A percentile compares a stretch with the other conserved stretches of the same genome.
phyloP scores from a whole-genome alignment of 1,140 invertebrate species.

The Halesus radiatus region DNA sequence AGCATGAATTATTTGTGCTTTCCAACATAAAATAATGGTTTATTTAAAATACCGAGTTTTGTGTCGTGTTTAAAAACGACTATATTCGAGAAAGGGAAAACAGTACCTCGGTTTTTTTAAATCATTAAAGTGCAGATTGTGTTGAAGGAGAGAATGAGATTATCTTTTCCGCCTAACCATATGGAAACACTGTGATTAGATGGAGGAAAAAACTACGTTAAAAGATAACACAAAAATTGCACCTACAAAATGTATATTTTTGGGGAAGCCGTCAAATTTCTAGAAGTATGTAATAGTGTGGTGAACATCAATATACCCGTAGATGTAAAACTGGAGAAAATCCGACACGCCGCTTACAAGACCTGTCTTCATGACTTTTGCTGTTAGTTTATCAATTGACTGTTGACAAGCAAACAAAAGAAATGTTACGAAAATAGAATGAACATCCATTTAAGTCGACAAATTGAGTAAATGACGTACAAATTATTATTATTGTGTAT shows the following conservation, averaged over 20 bases:
- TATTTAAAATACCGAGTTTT: too few relatives aligned
- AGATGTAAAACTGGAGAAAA: background rate
- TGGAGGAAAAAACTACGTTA: background rate
- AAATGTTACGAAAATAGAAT: slow-evolving; percentile 15
- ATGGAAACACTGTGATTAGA: background rate
- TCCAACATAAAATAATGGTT: too few relatives aligned
- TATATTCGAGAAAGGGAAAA: too few relatives aligned
- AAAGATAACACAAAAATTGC: background rate
- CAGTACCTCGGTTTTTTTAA: too few relatives aligned
- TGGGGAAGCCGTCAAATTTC: background rate
- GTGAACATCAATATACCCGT: background rate
- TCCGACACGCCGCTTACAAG: background rate
- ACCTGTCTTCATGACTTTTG: slow-evolving; percentile 1
- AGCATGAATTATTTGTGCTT: too few relatives aligned
- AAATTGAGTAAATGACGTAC: too few relatives aligned
- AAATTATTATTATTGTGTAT: too few relatives aligned
- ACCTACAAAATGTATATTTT: slow-evolving; percentile 16
- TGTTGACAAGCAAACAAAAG: slow-evolving; percentile 6
- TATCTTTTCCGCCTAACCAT: background rate
- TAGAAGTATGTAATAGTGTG: background rate
- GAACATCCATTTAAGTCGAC: too few relatives aligned
- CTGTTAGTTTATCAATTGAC: background rate
- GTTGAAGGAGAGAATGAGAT: too few relatives aligned
- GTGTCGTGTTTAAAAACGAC: too few relatives aligned
- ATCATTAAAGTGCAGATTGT: too few relatives aligned